Conservation (phyloP, 2,888 invertebrate genomes). For the Agonopterix heracliana region DNA sequence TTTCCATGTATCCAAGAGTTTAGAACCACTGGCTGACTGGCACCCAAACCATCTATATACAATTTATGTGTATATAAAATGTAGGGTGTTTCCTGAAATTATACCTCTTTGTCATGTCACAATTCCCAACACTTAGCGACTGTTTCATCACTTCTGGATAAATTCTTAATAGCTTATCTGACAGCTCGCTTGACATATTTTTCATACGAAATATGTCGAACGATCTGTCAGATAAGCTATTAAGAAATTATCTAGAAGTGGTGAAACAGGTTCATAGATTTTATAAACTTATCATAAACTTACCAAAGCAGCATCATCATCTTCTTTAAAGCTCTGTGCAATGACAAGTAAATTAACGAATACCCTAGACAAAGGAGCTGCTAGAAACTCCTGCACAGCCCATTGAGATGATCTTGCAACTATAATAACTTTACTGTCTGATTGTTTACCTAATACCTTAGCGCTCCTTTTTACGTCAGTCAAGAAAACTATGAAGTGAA, state of each 20-base stretch:
- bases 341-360: slow-evolving; percentile 83
- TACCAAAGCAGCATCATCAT: slow-evolving; percentile 58
- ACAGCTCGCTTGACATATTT: too few relatives aligned
- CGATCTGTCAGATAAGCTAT: too few relatives aligned
- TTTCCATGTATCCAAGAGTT: slow-evolving; percentile 82
- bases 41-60: slow-evolving; percentile 83
- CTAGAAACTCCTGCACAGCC: slow-evolving; percentile 83
- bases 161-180: too few relatives aligned
- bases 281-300: slow-evolving; percentile 16
- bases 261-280: too few relatives aligned
- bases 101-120: neutral
- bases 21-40: slow-evolving; percentile 79
- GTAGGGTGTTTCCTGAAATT: slow-evolving; percentile 78
- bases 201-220: too few relatives aligned
- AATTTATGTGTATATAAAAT: slow-evolving; percentile 85
- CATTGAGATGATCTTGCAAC: slow-evolving; percentile 84
- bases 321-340: slow-evolving; percentile 78
- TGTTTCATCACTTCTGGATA: too few relatives aligned
- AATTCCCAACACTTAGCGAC: too few relatives aligned
- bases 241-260: too few relatives aligned
- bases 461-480: slow-evolving; percentile 77
- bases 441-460: slow-evolving; percentile 78
- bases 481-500: slow-evolving; percentile 81
- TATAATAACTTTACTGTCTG: slow-evolving; percentile 78
- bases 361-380: slow-evolving; percentile 76